phyloP scores from a whole-genome alignment of 2,113 vertebrate species.

The Beaufortia kweichowensis region DNA sequence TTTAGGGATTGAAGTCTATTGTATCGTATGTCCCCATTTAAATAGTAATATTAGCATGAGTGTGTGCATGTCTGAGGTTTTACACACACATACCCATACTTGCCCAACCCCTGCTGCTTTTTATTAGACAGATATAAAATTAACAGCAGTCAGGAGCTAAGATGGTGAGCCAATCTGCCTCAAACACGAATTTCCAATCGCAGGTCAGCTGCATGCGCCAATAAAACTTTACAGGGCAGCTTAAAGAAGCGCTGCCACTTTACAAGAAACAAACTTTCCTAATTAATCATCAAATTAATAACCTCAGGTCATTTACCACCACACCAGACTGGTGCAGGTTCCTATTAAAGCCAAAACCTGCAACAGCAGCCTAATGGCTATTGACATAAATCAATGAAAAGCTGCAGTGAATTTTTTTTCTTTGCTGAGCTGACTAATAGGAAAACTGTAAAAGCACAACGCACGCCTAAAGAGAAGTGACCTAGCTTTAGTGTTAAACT shows the following conservation, averaged over 20 bases:
- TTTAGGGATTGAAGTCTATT: too few relatives aligned
- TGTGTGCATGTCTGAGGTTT: not conserved
- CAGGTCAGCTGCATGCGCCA: constrained; percentile 88
- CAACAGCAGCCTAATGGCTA: constrained; percentile 68
- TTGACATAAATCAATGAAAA: constrained; percentile 73
- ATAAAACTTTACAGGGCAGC: constrained; percentile 91
- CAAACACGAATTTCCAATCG: constrained; percentile 92
- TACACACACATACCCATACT: constrained; percentile 50
- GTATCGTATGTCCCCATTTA: too few relatives aligned
- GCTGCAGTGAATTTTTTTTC: constrained; percentile 65
- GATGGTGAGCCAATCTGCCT: constrained; percentile 79
- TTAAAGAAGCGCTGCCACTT: constrained; percentile 79
- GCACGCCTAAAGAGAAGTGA: constrained; percentile 65
- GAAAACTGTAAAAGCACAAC: constrained; percentile 70
- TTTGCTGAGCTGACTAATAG: constrained; percentile 67
- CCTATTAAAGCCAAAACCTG: constrained; percentile 63
- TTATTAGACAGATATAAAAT: constrained; percentile 98
- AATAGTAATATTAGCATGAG: too few relatives aligned
- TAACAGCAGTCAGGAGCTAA: constrained; percentile 87
- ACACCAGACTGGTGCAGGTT: constrained; percentile 56
- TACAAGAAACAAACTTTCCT: constrained; percentile 78
- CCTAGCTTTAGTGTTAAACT: constrained; percentile 64
- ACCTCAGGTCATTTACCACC: constrained; percentile 61
- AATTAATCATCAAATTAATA: constrained; percentile 76
- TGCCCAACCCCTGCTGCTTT: constrained; percentile 78